phyloP scores from a whole-genome alignment of 2,113 vertebrate species.

The Thinocorus orbignyianus region DNA sequence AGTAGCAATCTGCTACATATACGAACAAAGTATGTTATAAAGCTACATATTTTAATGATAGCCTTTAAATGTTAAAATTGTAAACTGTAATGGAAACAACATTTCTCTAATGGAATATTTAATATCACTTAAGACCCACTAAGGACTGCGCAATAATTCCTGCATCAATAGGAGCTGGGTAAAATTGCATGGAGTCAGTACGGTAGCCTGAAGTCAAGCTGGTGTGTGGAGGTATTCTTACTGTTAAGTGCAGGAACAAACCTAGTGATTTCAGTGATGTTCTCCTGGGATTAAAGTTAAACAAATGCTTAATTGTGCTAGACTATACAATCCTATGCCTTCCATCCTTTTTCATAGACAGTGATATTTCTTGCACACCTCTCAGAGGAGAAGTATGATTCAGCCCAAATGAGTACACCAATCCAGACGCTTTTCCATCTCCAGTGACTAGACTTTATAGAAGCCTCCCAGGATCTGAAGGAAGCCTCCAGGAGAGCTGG shows the following conservation, averaged over 20 bases:
- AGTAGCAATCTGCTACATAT: conserved; percentile 48
- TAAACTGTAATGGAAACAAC: conserved; percentile 38
- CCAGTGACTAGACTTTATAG: neutral
- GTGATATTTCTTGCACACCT: neutral
- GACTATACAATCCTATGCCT: neutral
- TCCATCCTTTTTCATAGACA: neutral
- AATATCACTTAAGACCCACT: conserved; percentile 5
- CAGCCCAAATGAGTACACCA: neutral
- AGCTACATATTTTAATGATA: conserved; percentile 34
- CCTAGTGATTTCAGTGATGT: neutral
- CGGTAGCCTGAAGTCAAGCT: neutral
- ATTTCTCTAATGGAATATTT: conserved; percentile 24
- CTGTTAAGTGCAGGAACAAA: neutral
- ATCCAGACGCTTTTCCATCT: neutral
- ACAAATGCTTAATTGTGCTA: neutral
- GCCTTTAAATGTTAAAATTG: conserved; percentile 33
- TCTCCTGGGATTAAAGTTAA: neutral
- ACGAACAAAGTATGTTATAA: conserved; percentile 5
- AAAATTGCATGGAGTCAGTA: neutral
- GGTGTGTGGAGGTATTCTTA: neutral
- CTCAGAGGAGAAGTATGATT: neutral
- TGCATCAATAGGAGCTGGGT: neutral
- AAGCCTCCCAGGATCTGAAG: no score
- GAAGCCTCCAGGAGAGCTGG: no score
- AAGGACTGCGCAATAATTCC: neutral